Conservation (phyloP, 2,797 vertebrate species). For the Schizopygopsis malacanthus region DNA sequence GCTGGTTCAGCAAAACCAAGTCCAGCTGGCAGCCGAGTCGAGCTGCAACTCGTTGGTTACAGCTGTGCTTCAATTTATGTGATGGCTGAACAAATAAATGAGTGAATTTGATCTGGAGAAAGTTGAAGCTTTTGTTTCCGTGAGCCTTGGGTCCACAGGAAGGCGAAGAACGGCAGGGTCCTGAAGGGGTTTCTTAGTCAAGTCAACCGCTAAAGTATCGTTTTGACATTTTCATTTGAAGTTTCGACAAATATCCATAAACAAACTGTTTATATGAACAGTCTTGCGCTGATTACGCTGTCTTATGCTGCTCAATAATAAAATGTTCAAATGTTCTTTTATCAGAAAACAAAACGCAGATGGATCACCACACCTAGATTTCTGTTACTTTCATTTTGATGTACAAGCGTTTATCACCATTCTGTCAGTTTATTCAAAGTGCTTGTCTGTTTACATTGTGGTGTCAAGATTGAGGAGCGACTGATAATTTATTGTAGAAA, state of each 20-base stretch:
- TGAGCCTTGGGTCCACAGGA: conserved; percentile 51
- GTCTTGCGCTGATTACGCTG: not conserved
- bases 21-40: conserved; percentile 89
- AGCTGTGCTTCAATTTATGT: conserved; percentile 96
- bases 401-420: not conserved
- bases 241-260: not conserved
- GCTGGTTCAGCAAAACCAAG: conserved; percentile 91
- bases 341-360: not conserved
- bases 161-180: not conserved
- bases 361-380: not conserved
- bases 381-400: not conserved
- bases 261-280: not conserved
- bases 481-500: not conserved
- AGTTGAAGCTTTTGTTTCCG: conserved; percentile 78
- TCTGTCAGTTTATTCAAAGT: not conserved
- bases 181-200: not conserved
- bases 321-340: not conserved
- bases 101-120: conserved; percentile 86
- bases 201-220: not conserved
- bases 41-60: conserved; percentile 93
- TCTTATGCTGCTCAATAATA: not conserved
- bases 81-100: conserved; percentile 98
- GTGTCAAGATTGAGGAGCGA: not conserved
- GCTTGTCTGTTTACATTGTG: not conserved
- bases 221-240: not conserved